Conservation (phyloP, 2,797 vertebrate species). For the Tangara arthus region DNA sequence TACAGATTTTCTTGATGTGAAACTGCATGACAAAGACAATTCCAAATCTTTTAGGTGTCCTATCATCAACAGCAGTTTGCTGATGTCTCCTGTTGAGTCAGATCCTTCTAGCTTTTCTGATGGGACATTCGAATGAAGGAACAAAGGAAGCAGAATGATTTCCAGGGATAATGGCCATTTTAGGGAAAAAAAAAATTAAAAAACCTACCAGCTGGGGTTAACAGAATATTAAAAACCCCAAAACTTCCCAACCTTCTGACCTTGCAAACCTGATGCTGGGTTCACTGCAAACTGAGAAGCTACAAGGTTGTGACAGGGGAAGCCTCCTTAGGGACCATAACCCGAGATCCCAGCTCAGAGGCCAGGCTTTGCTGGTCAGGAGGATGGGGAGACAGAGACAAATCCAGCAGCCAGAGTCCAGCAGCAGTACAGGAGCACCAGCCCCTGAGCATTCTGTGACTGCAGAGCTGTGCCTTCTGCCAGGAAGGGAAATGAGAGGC, state of each 20-base stretch:
- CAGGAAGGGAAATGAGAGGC: not conserved
- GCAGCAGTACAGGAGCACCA: not conserved
- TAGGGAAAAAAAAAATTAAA: not conserved
- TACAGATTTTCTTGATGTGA: not conserved
- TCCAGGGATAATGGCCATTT: not conserved
- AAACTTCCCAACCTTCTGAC: not conserved
- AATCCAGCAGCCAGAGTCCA: not conserved
- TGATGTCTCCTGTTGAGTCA: constrained; percentile 46
- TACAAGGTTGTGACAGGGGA: not conserved
- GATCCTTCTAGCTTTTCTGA: constrained; percentile 21
- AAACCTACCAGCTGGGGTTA: not conserved
- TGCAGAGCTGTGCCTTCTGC: not conserved
- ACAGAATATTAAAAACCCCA: not conserved
- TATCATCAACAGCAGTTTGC: not conserved
- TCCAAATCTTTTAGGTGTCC: not conserved
- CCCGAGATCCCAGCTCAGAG: not conserved
- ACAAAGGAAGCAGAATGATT: not conserved
- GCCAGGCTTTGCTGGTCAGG: not conserved
- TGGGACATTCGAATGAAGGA: not conserved
- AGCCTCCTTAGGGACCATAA: not conserved
- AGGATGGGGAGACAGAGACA: not conserved
- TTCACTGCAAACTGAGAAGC: not conserved
- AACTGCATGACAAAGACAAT: not conserved
- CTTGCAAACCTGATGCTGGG: not conserved
- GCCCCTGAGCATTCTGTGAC: rapidly evolving